These are phyloP conservation scores for Dryomyza anilis DNA, from an alignment of 2,888 invertebrate genomes.

Conservation along the genomic window DNA sequence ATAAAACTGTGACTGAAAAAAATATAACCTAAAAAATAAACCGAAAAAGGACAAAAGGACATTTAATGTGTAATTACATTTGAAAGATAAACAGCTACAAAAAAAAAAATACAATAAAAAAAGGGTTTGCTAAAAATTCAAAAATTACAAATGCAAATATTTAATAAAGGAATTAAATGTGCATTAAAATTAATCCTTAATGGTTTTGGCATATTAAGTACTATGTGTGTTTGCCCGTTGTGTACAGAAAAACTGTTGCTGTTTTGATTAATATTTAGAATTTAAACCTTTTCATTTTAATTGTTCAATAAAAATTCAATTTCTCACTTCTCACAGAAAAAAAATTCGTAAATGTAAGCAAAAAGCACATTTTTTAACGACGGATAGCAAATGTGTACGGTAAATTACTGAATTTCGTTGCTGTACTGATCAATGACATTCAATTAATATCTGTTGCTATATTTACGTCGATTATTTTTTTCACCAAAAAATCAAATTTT, in stretches of 20 bases:
- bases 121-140: no score
- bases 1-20: no score
- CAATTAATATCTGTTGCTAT: no score
- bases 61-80: constrained; percentile 41
- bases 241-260: not conserved
- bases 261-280: not conserved
- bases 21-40: not conserved
- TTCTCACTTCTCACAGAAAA: not conserved
- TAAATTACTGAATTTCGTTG: no score
- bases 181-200: constrained; percentile 20
- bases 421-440: no score
- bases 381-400: no score
- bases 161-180: constrained; percentile 12
- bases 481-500: no score
- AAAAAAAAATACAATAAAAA: constrained; percentile 3
- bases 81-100: constrained; percentile 36
- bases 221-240: not conserved
- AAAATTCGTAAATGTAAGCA: no score
- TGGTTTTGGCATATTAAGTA: constrained; percentile 11
- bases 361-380: no score
- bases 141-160: constrained; percentile 14
- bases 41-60: constrained; percentile 29
- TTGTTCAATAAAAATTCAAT: not conserved
- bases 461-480: no score
- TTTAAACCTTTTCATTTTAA: not conserved